Base-by-base conservation (phyloP, 2,797 vertebrate genomes). In the Xyrichtys novacula region DNA sequence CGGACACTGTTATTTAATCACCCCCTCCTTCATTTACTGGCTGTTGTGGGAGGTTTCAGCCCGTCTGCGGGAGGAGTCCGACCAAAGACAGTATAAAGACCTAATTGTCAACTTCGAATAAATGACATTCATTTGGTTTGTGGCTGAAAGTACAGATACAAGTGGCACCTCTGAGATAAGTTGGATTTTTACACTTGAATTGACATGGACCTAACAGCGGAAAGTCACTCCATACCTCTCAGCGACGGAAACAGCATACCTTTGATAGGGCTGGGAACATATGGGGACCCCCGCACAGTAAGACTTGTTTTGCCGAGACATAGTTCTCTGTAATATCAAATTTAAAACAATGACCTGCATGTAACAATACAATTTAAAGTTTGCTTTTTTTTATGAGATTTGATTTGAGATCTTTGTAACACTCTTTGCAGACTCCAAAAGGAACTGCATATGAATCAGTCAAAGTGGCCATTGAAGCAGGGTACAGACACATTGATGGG, bases 401-500 rank as follows among this genome's bases (percentile, higher is more conserved):
- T 46, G 1, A 7, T 47, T 0, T 16, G 25, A 40, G 1, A 10
- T 58, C 11, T n/a, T 20, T 34, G 55, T 48, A 17, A 29, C 20
- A 50, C 5, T n/a, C 4, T 20, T 11, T 6, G 14, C 26, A 98
- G 97, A 95, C 95, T 10, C 86, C 91, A 5, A 93, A 94, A 84
- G 94, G 93, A 23, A 80, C 80, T 23, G 79, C 95, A 43, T 71
- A 63, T 28, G 85, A 94, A 31, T 81, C 96, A 0, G 96, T 98
- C 74, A 98, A 95, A 88, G 8, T 56, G 56, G 97, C 97, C 32
- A 96, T 98, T 1, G 96, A 97, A 17, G 32, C 54, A 0, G 97
- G 97, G 0, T 98, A 97, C 84, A 94, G 95, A 68, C 97, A 98
- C 72, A 57, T 98, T 0, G 97, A 98, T 0, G 96, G 97, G 0